Percentiles rank a stretch among this genome's conserved stretches.
These are phyloP conservation scores for Zaprionus lineosus DNA, from an alignment of 2,888 invertebrate genomes.

Conservation along the genomic window DNA sequence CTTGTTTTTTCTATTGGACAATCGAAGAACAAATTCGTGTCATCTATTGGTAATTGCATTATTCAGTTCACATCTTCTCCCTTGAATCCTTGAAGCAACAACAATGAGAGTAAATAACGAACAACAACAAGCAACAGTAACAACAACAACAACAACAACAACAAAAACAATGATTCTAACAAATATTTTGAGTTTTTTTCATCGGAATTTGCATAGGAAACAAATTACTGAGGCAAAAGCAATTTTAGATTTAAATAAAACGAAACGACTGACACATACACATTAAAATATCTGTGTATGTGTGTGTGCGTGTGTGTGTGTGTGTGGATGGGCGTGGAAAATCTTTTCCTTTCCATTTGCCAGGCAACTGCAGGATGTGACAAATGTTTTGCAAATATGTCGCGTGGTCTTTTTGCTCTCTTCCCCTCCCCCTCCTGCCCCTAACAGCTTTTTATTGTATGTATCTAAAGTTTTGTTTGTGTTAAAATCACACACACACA, in stretches of 20 bases:
- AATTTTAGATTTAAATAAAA: slow-evolving; percentile 65
- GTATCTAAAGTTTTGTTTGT: slow-evolving; percentile 19
- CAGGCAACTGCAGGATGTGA: slow-evolving; percentile 54
- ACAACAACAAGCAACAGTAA: slow-evolving; percentile 10
- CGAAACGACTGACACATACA: slow-evolving; percentile 16
- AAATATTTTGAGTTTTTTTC: slow-evolving; percentile 4
- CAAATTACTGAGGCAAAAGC: slow-evolving; percentile 66
- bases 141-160: slow-evolving; percentile 16
- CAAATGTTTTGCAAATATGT: slow-evolving; percentile 71
- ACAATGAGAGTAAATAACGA: not conserved
- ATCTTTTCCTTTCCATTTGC: slow-evolving; percentile 59
- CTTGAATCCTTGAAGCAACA: not conserved
- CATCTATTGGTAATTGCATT: slow-evolving; percentile 56
- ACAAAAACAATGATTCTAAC: slow-evolving; percentile 10
- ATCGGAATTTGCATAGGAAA: slow-evolving; percentile 62
- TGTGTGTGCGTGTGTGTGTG: slow-evolving; percentile 4
- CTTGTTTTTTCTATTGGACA: slow-evolving; percentile 16
- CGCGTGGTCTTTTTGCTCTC: slow-evolving; percentile 37
- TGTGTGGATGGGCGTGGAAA: slow-evolving; percentile 17
- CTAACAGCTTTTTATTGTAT: slow-evolving; percentile 26
- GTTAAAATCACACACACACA: slow-evolving; percentile 23
- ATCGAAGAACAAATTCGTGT: slow-evolving; percentile 44
- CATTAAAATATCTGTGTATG: not conserved
- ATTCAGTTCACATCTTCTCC: slow-evolving; percentile 27
- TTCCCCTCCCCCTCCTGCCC: not conserved